Base-by-base conservation (phyloP, 2,113 vertebrate genomes). In the Ellobius talpinus region DNA sequence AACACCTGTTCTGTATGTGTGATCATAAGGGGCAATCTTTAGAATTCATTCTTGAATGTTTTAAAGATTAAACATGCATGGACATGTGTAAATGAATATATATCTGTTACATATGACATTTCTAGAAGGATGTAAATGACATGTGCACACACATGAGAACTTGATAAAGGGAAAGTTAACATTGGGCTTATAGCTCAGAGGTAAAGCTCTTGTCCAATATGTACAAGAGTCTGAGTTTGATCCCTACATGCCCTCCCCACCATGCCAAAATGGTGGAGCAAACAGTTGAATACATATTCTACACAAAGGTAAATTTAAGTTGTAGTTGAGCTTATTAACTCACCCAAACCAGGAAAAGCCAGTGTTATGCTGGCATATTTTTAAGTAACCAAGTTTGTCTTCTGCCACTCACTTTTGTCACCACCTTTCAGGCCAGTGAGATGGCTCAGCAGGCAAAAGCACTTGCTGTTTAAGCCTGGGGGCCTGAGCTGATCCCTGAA, bases 331-430 rank as follows among this genome's bases (percentile, higher is more conserved):
- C 33, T 58, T 79, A 77, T 26, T 85, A 79, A 17, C 86, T 88
- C 50, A 79, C 21, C 63, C 79, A 97, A 90, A 89, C 36, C 10
- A 42, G 84, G 21, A 50, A 50, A 89, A 36, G 73, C 29, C 70
- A 63, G 92, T 7, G 5, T 7, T 21, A 52, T 3, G 11, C 45
- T 42, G 87, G 39, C n/a, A n/a, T n/a, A 47, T 45, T 50, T 94
- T 82, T 82, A 93, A 91, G 42, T 33, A 94, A 93, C n/a, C 72
- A 68, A 36, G 26, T 55, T 55, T 68, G 45, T 68, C 90, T 87
- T 90, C 88, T 63, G 4, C 7, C 47, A 76, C 7, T 87, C 17
- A 29, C 19, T 26, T 26, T 70, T 13, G 0, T 90, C 70, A 78
- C 3, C 0, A 3, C 0, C 14, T 95, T 86, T 21, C 88, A 33